Conservation (phyloP, 2,888 invertebrate species). For the Drosophila maculinotata region DNA sequence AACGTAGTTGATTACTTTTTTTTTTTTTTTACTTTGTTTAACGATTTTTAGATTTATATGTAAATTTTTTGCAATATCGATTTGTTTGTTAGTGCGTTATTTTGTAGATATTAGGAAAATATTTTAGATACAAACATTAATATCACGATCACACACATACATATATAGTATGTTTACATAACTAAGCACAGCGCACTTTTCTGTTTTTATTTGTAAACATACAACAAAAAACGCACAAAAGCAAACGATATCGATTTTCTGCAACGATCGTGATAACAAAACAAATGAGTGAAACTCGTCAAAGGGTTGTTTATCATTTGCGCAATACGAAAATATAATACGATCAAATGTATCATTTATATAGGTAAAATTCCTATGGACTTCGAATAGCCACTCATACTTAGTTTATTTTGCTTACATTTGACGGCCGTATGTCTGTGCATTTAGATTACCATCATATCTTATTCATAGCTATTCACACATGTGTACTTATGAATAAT, state of each 20-base stretch:
- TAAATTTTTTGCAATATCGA: conserved; percentile 28
- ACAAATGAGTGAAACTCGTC: conserved; percentile 12
- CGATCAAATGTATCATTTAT: conserved; percentile 9
- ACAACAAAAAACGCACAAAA: too few species aligned
- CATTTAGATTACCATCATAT: background rate
- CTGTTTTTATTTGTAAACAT: conserved; percentile 1
- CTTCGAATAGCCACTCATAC: conserved; percentile 11
- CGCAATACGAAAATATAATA: conserved; percentile 20
- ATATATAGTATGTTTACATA: conserved; percentile 6
- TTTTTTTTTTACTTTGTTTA: conserved; percentile 4
- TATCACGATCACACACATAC: conserved; percentile 1
- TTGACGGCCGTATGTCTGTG: background rate
- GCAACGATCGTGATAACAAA: conserved; percentile 27
- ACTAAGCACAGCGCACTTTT: background rate
- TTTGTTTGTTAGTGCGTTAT: conserved; percentile 17
- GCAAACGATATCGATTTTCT: conserved; percentile 12
- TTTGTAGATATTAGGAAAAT: conserved; percentile 40
- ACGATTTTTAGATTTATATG: conserved; percentile 12
- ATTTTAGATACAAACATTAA: conserved; percentile 5
- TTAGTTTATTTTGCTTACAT: background rate
- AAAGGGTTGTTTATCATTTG: conserved; percentile 3
- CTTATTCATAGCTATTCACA: conserved; percentile 6
- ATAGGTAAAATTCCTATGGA: conserved; percentile 6
- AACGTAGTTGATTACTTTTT: conserved; percentile 3
- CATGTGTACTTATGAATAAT: conserved; percentile 31